These are phyloP conservation scores for Xestia rhomboidea DNA, from an alignment of 2,888 invertebrate genomes.

Conservation along the genomic window DNA sequence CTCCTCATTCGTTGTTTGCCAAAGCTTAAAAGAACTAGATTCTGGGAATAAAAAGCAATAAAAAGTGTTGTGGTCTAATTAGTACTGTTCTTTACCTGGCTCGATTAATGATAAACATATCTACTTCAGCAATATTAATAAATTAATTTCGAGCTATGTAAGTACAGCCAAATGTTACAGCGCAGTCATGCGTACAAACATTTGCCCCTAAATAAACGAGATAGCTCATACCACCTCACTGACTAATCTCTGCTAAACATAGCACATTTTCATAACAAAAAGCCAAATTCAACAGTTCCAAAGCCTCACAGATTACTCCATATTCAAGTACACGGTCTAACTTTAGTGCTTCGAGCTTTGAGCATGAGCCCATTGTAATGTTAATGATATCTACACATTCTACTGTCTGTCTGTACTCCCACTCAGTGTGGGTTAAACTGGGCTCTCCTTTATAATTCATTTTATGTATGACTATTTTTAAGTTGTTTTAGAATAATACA, in stretches of 20 bases:
- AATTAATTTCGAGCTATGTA: too few relatives aligned
- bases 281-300: conserved; percentile 1
- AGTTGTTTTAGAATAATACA: background rate
- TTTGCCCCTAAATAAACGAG: background rate
- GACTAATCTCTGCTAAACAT: conserved; percentile 1
- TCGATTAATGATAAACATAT: background rate
- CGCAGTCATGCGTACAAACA: background rate
- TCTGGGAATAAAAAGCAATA: background rate
- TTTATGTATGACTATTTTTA: background rate
- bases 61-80: background rate
- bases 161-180: too few relatives aligned
- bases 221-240: background rate
- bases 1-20: background rate
- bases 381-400: conserved; percentile 28
- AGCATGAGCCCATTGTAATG: conserved; percentile 40
- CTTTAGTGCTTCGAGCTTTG: conserved; percentile 27
- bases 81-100: background rate
- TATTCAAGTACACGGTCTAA: conserved; percentile 14
- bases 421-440: background rate
- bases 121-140: too few relatives aligned
- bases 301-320: background rate
- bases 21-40: background rate
- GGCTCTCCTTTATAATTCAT: background rate
- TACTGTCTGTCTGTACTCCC: background rate
- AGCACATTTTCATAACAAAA: conserved; percentile 6